Conservation (phyloP, 2,113 vertebrate genomes). For the Mesitornis unicolor region DNA sequence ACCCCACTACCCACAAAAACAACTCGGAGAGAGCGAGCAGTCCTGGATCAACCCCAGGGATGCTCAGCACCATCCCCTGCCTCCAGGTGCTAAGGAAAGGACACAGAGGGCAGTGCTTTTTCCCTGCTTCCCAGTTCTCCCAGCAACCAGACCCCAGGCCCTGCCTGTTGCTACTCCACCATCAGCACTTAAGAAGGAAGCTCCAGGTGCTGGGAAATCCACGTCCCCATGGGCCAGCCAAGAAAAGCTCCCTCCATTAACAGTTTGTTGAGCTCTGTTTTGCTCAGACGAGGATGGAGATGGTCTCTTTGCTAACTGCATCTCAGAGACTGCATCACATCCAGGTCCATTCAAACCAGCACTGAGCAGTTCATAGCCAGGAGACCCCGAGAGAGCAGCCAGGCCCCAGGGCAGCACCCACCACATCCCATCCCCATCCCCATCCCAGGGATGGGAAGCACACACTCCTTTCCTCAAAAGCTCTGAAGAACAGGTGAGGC, state of each 20-base stretch:
- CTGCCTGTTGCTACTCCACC: rapidly evolving
- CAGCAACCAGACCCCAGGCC: not conserved
- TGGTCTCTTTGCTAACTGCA: not conserved
- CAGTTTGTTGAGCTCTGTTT: not conserved
- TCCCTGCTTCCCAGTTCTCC: not conserved
- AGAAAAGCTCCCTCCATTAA: not conserved
- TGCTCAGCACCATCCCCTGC: not conserved
- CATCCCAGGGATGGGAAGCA: not conserved
- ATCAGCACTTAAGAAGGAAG: rapidly evolving
- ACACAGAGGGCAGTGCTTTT: not conserved
- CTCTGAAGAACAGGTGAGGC: not conserved
- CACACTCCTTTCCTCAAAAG: not conserved
- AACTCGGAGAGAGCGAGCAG: not conserved
- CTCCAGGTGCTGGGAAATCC: not conserved
- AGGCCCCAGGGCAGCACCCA: not conserved
- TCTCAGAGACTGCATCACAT: not conserved
- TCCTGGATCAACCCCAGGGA: not conserved
- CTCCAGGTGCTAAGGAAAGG: not conserved
- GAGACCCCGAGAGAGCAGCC: not conserved
- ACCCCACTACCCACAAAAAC: rapidly evolving
- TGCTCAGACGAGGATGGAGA: not conserved
- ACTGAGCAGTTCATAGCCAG: not conserved
- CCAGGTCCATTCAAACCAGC: not conserved
- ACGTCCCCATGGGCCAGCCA: rapidly evolving
- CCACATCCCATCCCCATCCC: not conserved